Base-by-base conservation (phyloP, 2,113 vertebrate genomes). In the Prunella fulvescens region DNA sequence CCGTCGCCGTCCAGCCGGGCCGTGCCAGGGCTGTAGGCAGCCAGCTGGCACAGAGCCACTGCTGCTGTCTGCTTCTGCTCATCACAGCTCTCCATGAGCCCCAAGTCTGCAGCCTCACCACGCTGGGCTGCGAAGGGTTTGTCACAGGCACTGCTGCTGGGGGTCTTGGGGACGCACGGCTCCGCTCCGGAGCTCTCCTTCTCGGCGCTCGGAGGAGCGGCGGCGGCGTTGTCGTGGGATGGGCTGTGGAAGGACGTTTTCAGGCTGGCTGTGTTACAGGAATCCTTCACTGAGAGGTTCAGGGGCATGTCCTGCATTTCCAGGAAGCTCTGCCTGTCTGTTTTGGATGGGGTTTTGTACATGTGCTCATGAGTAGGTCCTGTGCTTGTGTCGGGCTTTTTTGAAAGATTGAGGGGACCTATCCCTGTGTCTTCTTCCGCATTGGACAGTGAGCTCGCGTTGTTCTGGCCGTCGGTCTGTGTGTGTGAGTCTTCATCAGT, bases 31-130 rank as follows among this genome's bases (percentile, higher is more conserved):
- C 98, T 98, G 73, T 98, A 99, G 3, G 96, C 97, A 5, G 99
- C 99, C 35, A 99, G 97, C 91, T 99, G 99, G 93, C 99, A 99
- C 77, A 99, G 98, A 4, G 99, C 99, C 51, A 99, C 98, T 1
- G 99, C 99, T 0, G 99, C 99, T 1, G 98, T 99, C 96, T 99
- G 99, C 94, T 99, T 99, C 96, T 99, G 98, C 76, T 98, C 99
- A 2, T 99, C 99, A 16, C 98, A 98, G 39, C 97, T 97, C 78
- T 99, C 99, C 39, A 98, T 97, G 3, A 97, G 96, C 20, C 81
- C 92, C 31, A 95, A 26, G 7, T 92, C 79, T 10, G 92, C 88
- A 7, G 74, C 86, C 82, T 96, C 95, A 1, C 53, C 42, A 1
- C 5, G 12, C 25, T 81, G 84, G 6, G 80, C 35, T 16, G 33